Evolutionary conservation across 2,797 vertebrate genomes (phyloP).

Genomic region (Molossus molossus): DNA sequence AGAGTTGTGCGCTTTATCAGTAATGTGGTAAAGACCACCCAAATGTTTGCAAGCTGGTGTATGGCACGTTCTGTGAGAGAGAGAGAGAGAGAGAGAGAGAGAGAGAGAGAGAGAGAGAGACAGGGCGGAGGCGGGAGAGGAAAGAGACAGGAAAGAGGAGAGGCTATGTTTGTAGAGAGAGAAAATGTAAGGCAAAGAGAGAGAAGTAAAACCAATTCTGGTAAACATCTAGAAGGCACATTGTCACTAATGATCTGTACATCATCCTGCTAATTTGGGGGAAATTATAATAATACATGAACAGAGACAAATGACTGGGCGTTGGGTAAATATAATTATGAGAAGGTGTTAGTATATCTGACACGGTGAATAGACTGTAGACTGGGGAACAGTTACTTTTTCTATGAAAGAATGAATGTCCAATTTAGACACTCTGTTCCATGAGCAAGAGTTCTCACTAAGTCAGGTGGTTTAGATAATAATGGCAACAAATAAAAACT

Average conservation of each 20-base stretch:
- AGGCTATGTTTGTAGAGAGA: background rate
- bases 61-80: background rate
- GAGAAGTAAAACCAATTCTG: background rate
- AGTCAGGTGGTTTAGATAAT: background rate
- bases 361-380: background rate
- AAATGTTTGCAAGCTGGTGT: background rate
- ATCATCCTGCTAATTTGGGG: background rate
- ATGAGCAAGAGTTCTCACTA: background rate
- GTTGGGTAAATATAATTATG: background rate
- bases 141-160: background rate
- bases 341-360: background rate
- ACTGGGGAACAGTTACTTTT: background rate
- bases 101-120: background rate
- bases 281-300: background rate
- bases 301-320: background rate
- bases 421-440: background rate
- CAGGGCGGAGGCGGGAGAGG: fast-evolving
- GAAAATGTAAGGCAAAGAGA: background rate
- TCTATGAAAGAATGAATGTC: background rate
- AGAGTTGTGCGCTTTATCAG: background rate
- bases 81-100: background rate
- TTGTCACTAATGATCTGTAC: background rate
- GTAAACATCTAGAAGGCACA: background rate
- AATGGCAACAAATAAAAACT: background rate
- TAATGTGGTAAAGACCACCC: background rate